Base-by-base conservation (phyloP, 2,797 vertebrate species). In the Sparus aurata region DNA sequence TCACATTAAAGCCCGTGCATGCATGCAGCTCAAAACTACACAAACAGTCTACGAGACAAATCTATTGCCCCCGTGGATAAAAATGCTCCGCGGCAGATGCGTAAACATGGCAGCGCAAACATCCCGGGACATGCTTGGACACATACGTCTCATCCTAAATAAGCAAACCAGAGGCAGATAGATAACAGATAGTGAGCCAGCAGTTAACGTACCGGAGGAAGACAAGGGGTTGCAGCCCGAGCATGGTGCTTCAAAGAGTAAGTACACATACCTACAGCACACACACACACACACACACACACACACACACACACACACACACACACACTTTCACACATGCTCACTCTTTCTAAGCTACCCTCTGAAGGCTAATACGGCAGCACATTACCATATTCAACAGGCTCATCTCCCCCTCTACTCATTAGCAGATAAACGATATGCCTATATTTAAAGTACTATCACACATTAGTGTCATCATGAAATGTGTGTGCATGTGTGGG, bases 351-450 rank as follows among this genome's bases (percentile, higher is more conserved):
- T 95, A 96, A 96, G 95, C 95, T 96, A 96, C 95, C 96, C 96
- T 96, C 96, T 95, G 95, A 96, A 97, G 96, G 95, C 96, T 97
- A 97, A 97, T 97, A 96, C 93, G 94, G 94, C 95, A 96, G 96
- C 96, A 96, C 97, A 98, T 98, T 97, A 97, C 92, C 97, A 97
- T 98, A 97, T 98, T 97, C 96, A 97, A 97, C 89, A 96, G 96
- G 96, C 96, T 96, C 96, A 96, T 97, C 97, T 97, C 96, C 96
- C 96, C 96, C 96, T 96, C 94, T 96, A 94, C 96, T 97, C 95
- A 96, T 97, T 97, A 97, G 96, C 96, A 97, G 96, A 96, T 96
- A 96, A 96, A 96, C 96, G 96, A 97, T 98, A 97, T 96, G 95
- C 96, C 96, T 96, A 97, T 97, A 97, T 97, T 98, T 97, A 97